Evolutionary conservation across 2,888 invertebrate species (phyloP).

Genomic region (Choristoneura rosaceana): DNA sequence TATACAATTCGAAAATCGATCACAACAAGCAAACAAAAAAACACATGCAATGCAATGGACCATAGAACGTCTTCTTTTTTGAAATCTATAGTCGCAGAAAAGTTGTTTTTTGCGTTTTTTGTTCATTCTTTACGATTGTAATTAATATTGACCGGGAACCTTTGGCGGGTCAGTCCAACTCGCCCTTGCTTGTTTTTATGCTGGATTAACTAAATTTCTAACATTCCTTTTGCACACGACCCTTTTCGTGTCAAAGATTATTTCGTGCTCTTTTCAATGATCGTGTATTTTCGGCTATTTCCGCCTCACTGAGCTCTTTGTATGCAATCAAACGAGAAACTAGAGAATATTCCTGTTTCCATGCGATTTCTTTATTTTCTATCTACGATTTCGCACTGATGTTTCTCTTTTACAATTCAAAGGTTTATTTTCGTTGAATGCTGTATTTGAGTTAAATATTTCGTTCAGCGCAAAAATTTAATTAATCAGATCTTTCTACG

Average conservation of each 20-base stretch:
- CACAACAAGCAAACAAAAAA: no score
- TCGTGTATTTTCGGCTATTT: constrained; percentile 31
- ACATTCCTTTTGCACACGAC: constrained; percentile 2
- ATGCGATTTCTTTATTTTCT: constrained; percentile 24
- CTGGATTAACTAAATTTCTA: background rate
- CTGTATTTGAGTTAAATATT: background rate
- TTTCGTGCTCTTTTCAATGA: constrained; percentile 8
- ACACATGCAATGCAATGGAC: no score
- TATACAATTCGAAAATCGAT: no score
- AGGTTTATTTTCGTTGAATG: background rate
- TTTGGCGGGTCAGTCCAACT: no score
- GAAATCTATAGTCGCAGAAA: no score
- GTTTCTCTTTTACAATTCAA: constrained; percentile 17
- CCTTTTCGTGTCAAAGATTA: constrained; percentile 24
- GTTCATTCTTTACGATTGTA: no score
- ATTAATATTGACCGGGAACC: no score
- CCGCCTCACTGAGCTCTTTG: constrained; percentile 34
- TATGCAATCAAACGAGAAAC: constrained; percentile 38
- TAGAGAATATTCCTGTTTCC: constrained; percentile 33
- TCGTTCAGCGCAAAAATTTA: no score
- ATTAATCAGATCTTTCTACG: no score
- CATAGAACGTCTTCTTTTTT: no score
- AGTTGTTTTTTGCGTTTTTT: no score
- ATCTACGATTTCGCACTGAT: constrained; percentile 3
- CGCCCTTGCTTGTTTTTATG: no score